Evolutionary conservation across 2,113 vertebrate species (phyloP), one percentile per base, ranked within the genome.

Genomic region (Sylvia atricapilla): DNA sequence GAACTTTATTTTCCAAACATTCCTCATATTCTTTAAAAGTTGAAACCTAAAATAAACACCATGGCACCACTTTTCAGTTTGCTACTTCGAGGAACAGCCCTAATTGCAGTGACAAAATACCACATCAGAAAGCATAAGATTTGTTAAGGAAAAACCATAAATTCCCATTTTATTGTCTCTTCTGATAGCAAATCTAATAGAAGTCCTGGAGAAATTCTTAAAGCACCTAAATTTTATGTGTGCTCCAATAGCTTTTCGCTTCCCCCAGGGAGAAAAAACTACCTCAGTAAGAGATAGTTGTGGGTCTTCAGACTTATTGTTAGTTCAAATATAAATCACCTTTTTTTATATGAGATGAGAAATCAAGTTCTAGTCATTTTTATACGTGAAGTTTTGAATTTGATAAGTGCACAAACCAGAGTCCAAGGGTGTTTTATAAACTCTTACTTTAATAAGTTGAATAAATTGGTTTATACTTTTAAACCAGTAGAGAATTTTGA

Each of bases 91-190:
- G 86, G 89, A 96, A 85, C 56, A 95, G 6, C 68, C 62, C 91
- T 96, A 97, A 96, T 93, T 97, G 91, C 64, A 74, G 91, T 86
- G 73, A 92, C 81, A 94, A 96, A 88, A 74, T 22, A 92, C 77
- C 46, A 82, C 86, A 94, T 96, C 92, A 85, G 85, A 96, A 94
- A 97, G 82, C 73, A 67, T 75, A 94, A 96, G 68, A 77, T 96
- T 93, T 96, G 95, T 93, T 95, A 95, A 87, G 83, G 84, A 85
- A 80, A 94, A 96, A 94, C 59, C 97, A 97, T 97, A 97, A 97
- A 96, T 90, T 96, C 92, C 84, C 84, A 62, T 79, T 90, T 97
- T 95, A 94, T 95, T 95, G 83, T 84, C 84, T 90, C 80, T 90
- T 96, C 69, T 94, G 89, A 77, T 96, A 95, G 83, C 89, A 97